These are phyloP conservation scores for Mungos mungo DNA, from an alignment of 2,113 vertebrate genomes.

Conservation along the genomic window DNA sequence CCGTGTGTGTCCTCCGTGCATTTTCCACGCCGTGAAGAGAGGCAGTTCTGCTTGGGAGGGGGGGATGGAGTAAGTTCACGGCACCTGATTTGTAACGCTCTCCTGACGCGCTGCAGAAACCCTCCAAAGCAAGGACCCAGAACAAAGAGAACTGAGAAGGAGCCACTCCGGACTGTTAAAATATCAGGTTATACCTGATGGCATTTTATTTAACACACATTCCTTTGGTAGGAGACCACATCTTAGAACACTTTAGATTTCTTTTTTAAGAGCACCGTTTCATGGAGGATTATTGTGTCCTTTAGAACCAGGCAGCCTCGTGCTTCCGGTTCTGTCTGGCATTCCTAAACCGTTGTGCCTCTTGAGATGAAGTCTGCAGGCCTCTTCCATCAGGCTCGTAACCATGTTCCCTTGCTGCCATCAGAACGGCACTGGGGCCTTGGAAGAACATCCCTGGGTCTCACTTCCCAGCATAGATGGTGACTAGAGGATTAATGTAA, in stretches of 20 bases:
- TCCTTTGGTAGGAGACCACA: not conserved
- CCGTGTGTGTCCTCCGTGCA: constrained; percentile 40
- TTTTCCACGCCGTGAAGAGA: constrained; percentile 63
- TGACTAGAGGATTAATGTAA: not conserved
- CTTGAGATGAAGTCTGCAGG: not conserved
- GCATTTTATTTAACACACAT: not conserved
- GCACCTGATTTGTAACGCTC: constrained; percentile 69
- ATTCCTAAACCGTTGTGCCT: not conserved
- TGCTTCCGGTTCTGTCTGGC: not conserved
- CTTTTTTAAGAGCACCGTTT: not conserved
- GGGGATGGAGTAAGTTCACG: constrained; percentile 73
- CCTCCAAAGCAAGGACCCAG: not conserved
- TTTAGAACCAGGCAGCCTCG: not conserved
- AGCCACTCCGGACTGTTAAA: not conserved
- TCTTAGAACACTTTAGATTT: not conserved
- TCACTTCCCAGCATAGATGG: not conserved
- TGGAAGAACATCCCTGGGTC: not conserved
- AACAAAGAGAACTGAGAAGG: not conserved
- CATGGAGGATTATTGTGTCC: not conserved
- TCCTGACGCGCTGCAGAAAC: constrained; percentile 72
- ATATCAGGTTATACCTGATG: not conserved
- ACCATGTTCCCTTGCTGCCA: accelerated
- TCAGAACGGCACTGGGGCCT: not conserved
- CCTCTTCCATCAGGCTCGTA: not conserved
- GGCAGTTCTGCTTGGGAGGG: constrained; percentile 58